Conservation (phyloP, 1,140 invertebrate genomes). For the Zaprionus gabonicus region DNA sequence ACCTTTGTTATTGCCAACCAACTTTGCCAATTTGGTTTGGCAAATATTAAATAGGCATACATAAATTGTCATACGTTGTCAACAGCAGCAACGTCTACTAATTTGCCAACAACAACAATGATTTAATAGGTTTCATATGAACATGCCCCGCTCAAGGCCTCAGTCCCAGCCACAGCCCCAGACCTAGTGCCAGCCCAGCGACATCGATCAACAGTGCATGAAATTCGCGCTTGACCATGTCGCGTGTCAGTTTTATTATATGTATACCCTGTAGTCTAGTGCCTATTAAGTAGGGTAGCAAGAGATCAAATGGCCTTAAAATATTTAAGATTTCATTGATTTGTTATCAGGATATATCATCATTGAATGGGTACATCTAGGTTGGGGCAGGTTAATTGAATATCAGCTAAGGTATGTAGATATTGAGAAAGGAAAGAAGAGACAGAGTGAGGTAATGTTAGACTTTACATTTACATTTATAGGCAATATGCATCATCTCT, state of each 20-base stretch:
- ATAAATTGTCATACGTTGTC: conserved; percentile 34
- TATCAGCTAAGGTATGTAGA: too few relatives aligned
- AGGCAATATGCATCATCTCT: too few relatives aligned
- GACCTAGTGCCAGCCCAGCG: conserved; percentile 38
- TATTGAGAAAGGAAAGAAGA: too few relatives aligned
- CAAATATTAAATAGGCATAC: conserved; percentile 44
- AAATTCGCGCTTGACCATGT: conserved; percentile 74
- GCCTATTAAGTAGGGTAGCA: background rate
- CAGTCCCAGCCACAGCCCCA: conserved; percentile 15
- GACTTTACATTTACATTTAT: too few relatives aligned
- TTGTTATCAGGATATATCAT: too few relatives aligned
- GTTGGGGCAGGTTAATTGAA: too few relatives aligned
- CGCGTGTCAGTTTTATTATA: conserved; percentile 52
- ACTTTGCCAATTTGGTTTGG: conserved; percentile 22
- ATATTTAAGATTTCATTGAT: too few relatives aligned
- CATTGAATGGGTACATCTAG: too few relatives aligned
- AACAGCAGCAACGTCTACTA: conserved; percentile 28
- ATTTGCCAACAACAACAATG: conserved; percentile 46
- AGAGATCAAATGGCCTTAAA: too few relatives aligned
- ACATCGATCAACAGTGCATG: conserved; percentile 68
- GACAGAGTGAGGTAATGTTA: too few relatives aligned
- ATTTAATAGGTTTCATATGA: conserved; percentile 41
- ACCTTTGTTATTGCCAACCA: conserved; percentile 31
- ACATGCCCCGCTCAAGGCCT: conserved; percentile 57
- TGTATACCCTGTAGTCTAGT: conserved; percentile 26